Base-by-base conservation (phyloP, 2,797 vertebrate species). In the Austrolebias charrua region DNA sequence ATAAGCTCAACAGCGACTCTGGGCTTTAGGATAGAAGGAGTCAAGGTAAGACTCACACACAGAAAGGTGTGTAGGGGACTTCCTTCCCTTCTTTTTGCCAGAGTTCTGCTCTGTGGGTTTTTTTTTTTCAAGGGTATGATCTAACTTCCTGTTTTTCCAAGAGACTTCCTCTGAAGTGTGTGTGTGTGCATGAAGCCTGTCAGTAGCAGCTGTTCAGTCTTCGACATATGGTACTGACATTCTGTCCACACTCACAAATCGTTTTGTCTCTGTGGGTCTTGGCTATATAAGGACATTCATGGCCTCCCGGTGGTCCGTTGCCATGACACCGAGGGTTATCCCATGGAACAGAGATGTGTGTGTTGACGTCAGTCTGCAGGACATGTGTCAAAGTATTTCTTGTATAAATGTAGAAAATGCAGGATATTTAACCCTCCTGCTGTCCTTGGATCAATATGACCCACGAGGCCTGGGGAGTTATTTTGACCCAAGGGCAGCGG, bases 1-100 rank as follows among this genome's bases (percentile, higher is more conserved):
- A 97, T 99, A 81, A 98, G 97, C 86, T 99, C 98, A 0, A 99
- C 96, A 0, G 93, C 96, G 72, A 98, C 95, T 0, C 89, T 98
- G 18, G 98, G 97, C 59, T 99, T 99, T 82, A 92, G 98, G 75
- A 99, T 99, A 0, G 97, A 99, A 76, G 98, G 98, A 71, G 97
- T 99, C 89, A 99, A 98, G 95, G 97, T 99, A 78, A 88, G 60
- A 62, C 18, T 42, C 43, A 59, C 56, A 48, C 18, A 60, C 16
- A 72, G 28, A 61, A 16, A 14, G 0, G 33, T 50, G 60, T 57
- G 52, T 45, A 65, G 18, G 44, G 38, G 60, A 44, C 18, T 84
- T 86, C 79, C 82, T 81, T 82, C 73, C 75, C 50, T 54, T 31
- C 58, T 85, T 85, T 78, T 71, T 80, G 79, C 56, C 28, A 61